A percentile compares a stretch with the other conserved stretches of the same genome.
Evolutionary conservation across 2,113 vertebrate genomes (phyloP).

Genomic region (Triplophysa rosa): DNA sequence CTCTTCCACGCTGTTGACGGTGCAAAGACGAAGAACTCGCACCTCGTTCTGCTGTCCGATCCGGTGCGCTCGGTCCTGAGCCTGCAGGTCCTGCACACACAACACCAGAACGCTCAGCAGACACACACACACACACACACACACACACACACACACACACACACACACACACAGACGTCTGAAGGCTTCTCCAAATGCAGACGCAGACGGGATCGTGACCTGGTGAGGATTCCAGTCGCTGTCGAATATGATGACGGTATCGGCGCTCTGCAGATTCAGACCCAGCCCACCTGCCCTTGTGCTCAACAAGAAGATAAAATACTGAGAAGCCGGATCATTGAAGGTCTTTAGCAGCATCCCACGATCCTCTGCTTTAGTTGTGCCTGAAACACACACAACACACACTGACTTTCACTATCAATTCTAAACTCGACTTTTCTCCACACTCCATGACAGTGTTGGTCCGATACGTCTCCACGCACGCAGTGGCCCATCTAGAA

Average conservation of each 20-base stretch:
- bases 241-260: constrained; percentile 64
- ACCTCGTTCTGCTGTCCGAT: constrained; percentile 98
- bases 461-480: too few species aligned
- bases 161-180: too few species aligned
- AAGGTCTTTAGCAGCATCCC: constrained; percentile 94
- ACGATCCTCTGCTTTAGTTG: constrained; percentile 95
- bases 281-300: constrained; percentile 55
- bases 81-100: constrained; percentile 85
- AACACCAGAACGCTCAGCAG: background rate
- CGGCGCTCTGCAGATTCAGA: constrained; percentile 84
- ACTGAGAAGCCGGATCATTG: constrained; percentile 83
- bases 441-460: too few species aligned
- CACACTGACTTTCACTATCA: background rate
- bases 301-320: constrained; percentile 53
- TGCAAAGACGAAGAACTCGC: constrained; percentile 92
- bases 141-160: background rate
- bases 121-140: background rate
- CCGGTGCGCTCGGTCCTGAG: constrained; percentile 94
- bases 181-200: too few species aligned
- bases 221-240: constrained; percentile 99
- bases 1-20: constrained; percentile 97
- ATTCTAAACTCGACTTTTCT: too few species aligned
- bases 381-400: constrained; percentile 71
- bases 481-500: too few species aligned
- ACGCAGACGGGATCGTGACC: constrained; percentile 67